These are phyloP conservation scores for Sula dactylatra DNA, from an alignment of 2,113 vertebrate species.

Conservation along the genomic window DNA sequence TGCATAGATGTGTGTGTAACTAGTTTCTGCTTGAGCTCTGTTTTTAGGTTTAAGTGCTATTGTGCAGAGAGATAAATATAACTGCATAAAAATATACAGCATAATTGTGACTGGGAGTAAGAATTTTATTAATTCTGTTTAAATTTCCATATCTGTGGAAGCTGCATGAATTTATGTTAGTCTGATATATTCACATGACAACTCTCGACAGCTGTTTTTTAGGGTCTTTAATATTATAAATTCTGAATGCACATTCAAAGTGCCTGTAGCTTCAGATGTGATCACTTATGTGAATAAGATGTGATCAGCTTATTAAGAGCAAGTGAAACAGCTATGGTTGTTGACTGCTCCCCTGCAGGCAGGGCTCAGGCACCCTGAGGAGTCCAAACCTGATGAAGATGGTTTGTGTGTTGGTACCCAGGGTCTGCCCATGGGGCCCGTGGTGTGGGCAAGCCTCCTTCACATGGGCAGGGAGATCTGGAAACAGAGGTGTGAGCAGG, in stretches of 20 bases:
- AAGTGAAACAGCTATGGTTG: neutral
- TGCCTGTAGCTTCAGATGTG: neutral
- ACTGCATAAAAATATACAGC: fast-evolving
- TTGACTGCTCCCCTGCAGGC: fast-evolving
- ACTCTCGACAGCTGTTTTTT: neutral
- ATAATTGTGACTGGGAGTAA: neutral
- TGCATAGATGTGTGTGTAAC: fast-evolving
- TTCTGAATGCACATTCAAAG: too few species aligned
- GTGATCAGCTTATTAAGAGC: too few species aligned
- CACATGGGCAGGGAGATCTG: too few species aligned
- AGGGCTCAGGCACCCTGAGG: neutral
- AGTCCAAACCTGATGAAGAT: neutral
- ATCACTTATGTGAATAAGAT: too few species aligned
- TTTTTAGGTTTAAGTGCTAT: neutral
- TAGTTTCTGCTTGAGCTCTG: neutral
- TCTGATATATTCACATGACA: fast-evolving
- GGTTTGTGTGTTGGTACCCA: neutral
- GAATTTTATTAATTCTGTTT: fast-evolving
- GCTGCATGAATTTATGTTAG: fast-evolving
- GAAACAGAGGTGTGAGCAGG: fast-evolving
- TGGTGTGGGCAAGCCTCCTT: neutral
- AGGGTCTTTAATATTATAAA: fast-evolving
- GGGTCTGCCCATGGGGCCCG: neutral
- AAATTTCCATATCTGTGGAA: fast-evolving
- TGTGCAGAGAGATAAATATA: neutral